These are phyloP conservation scores for Tiliqua scincoides DNA, from an alignment of 2,113 vertebrate genomes.

Conservation along the genomic window DNA sequence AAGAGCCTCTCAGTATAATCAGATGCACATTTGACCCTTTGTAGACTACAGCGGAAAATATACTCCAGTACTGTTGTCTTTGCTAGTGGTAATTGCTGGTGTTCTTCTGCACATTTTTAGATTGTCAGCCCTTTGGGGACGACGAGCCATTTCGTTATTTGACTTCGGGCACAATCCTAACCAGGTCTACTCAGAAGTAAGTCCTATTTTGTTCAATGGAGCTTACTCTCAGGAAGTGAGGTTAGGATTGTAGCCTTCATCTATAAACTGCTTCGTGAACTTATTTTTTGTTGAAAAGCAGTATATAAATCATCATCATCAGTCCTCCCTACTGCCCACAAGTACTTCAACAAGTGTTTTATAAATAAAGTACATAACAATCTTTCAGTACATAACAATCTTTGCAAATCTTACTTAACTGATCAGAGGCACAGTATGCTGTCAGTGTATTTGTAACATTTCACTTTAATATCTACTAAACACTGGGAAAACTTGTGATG, in stretches of 20 bases:
- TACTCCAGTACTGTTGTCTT: conserved; percentile 1
- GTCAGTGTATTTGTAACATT: background rate
- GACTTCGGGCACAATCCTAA: too few species aligned
- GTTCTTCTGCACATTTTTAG: too few species aligned
- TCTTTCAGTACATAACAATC: background rate
- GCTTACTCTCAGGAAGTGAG: too few species aligned
- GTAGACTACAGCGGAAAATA: conserved; percentile 1
- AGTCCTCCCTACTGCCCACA: background rate
- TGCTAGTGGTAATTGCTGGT: too few species aligned
- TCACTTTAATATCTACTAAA: conserved; percentile 10
- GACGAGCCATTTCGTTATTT: too few species aligned
- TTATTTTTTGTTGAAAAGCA: too few species aligned
- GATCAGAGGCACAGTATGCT: background rate
- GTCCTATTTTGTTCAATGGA: too few species aligned
- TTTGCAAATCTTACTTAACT: conserved; percentile 28
- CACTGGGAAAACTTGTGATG: background rate
- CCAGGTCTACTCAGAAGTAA: too few species aligned
- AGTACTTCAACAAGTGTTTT: background rate
- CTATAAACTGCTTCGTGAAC: too few species aligned
- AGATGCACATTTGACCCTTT: conserved; percentile 54
- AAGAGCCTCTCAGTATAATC: conserved; percentile 29
- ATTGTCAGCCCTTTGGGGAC: too few species aligned
- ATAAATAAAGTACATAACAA: background rate
- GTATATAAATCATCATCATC: too few species aligned
- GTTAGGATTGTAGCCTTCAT: too few species aligned